Evolutionary conservation across 2,113 vertebrate species (phyloP), one percentile per base, ranked within the genome.

Genomic region (Hippotragus niger): DNA sequence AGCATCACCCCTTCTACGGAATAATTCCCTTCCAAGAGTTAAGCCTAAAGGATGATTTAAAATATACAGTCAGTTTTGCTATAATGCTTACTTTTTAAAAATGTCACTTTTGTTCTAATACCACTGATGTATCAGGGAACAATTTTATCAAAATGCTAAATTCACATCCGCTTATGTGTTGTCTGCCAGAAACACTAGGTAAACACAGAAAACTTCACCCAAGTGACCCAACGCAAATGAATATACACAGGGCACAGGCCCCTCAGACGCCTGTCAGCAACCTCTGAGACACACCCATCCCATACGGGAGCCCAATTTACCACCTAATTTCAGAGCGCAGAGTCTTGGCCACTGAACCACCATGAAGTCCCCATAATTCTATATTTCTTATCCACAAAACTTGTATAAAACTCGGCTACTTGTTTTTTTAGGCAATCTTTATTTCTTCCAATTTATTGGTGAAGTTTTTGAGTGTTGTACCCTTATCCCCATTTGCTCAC

Each of bases 171-270:
- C 82, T 60, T 31, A 40, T 0, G 36, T 17, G 25, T 13, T 25
- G 4, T 53, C 14, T 78, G 6, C 50, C 27, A 33, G 43, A 95
- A 93, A 76, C 33, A 12, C 33, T 7, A 25, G 36, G 14, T 87
- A 50, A 94, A 50, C 3, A 0, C 27, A 17, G 36, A 88, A 82
- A 57, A 52, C 43, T 11, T 10, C 29, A 10, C 19, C 45, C 27
- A 16, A 52, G 52, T 8, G 47, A 64, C n/a, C 21, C 0, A 0
- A 43, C 0, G 4, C 6, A 0, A 55, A 43, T 6, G 40, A 55
- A 21, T 0, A 33, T 6, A 25, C 50, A 25, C 12, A 60, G 25
- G 3, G 5, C 31, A 11, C 7, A 15, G 14, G 29, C n/a, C 29
- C 27, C 67, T 55, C 27, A 3, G 1, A 23, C 25, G 29, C 4